Conservation (phyloP, 2,113 vertebrate species). For the Nipponia nippon region DNA sequence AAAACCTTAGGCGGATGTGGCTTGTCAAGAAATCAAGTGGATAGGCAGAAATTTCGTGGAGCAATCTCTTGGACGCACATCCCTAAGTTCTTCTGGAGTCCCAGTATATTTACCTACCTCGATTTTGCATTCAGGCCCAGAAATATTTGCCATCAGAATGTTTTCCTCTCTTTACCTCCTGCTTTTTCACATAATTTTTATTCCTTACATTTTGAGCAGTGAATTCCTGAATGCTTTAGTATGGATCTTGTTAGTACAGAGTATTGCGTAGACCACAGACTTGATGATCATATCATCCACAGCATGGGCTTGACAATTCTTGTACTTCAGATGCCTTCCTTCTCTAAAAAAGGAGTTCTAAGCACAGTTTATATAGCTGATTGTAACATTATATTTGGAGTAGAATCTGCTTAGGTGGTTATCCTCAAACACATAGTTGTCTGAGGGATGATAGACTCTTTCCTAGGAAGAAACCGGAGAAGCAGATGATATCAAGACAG, state of each 20-base stretch:
- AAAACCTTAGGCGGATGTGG: background rate
- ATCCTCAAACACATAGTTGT: background rate
- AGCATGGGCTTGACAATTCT: background rate
- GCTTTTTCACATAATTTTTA: background rate
- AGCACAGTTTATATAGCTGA: background rate
- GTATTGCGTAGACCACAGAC: background rate
- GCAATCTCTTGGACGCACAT: background rate
- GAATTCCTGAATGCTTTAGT: background rate
- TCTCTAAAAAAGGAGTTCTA: background rate
- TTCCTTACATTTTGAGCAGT: background rate
- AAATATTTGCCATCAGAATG: background rate
- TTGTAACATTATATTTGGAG: background rate
- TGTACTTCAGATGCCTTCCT: background rate
- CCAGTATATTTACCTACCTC: background rate
- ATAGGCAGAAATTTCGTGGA: background rate
- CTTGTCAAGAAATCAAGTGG: background rate
- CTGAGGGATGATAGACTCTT: background rate
- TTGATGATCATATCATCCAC: background rate
- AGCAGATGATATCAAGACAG: background rate
- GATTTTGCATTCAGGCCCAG: background rate
- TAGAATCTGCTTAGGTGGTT: background rate
- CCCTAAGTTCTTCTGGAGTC: background rate
- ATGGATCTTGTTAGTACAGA: background rate
- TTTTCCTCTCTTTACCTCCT: background rate
- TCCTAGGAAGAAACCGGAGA: background rate